Conservation (phyloP, 2,888 invertebrate species). For the Mechanitis messenoides region DNA sequence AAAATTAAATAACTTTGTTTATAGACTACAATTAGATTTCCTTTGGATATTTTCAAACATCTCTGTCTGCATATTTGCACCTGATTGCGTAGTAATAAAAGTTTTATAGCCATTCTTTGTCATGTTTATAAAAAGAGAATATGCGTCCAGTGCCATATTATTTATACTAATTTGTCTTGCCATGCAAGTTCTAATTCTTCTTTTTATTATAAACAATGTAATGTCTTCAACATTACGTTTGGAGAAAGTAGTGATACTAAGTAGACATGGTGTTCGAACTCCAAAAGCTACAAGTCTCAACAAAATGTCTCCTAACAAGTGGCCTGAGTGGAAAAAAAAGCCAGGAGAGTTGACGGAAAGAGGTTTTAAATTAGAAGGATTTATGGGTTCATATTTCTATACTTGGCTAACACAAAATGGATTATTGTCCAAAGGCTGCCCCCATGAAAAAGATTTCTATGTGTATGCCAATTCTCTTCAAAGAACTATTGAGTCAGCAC, state of each 20-base stretch:
- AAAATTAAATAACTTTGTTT: too few relatives aligned
- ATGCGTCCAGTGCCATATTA: conserved; percentile 12
- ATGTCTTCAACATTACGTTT: conserved; percentile 27
- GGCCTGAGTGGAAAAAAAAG: conserved; percentile 56
- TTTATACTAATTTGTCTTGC: conserved; percentile 20
- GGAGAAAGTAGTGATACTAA: conserved; percentile 52
- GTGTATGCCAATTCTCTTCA: conserved; percentile 59
- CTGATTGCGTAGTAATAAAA: neutral
- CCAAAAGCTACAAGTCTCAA: conserved; percentile 50
- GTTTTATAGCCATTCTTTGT: conserved; percentile 2
- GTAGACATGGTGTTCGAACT: conserved; percentile 57
- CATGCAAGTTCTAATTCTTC: conserved; percentile 19
- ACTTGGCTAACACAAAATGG: conserved; percentile 42
- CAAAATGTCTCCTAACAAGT: conserved; percentile 45
- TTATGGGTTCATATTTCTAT: conserved; percentile 42
- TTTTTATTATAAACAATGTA: conserved; percentile 17
- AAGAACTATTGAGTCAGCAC: conserved; percentile 54
- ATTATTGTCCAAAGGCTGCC: conserved; percentile 43
- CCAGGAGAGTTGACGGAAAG: conserved; percentile 52
- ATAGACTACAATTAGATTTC: neutral
- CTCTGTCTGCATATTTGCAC: neutral
- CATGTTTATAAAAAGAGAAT: conserved; percentile 19
- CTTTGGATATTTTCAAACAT: neutral
- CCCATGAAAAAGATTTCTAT: conserved; percentile 48
- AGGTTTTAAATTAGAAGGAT: conserved; percentile 54